These are phyloP conservation scores for Chalcis sispes DNA, from an alignment of 2,888 invertebrate genomes.

Conservation along the genomic window DNA sequence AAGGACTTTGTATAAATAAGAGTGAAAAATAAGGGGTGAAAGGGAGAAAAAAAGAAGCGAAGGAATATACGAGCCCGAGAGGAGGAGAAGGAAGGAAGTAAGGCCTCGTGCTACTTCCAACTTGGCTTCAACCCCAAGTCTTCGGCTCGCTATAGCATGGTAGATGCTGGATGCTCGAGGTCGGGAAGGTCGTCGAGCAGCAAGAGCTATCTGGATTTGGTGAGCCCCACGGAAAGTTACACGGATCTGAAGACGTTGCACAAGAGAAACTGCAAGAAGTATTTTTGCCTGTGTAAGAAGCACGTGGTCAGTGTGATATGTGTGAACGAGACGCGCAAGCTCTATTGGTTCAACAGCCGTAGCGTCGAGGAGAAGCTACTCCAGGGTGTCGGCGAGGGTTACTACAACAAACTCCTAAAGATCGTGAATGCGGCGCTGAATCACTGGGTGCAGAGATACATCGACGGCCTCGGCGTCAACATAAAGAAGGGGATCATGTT, in stretches of 20 bases:
- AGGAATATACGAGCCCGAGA: no score
- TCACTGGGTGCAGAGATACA: slow-evolving; percentile 71
- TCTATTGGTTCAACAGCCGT: slow-evolving; percentile 73
- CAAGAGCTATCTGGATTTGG: slow-evolving; percentile 67
- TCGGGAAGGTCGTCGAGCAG: slow-evolving; percentile 34
- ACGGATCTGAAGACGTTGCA: slow-evolving; percentile 70
- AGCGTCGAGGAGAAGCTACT: slow-evolving; percentile 73
- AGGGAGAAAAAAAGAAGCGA: background rate
- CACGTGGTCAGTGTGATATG: slow-evolving; percentile 74
- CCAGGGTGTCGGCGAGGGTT: slow-evolving; percentile 71
- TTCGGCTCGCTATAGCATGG: slow-evolving; percentile 40
- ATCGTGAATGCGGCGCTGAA: slow-evolving; percentile 70
- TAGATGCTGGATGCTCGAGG: slow-evolving; percentile 48
- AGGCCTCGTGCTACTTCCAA: no score
- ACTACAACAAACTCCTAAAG: slow-evolving; percentile 71
- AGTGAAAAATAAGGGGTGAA: background rate
- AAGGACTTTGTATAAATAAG: background rate
- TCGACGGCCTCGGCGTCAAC: slow-evolving; percentile 66
- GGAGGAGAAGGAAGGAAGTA: no score
- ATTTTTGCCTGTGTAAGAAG: slow-evolving; percentile 71
- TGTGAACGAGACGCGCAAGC: slow-evolving; percentile 71
- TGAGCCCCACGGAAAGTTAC: slow-evolving; percentile 69
- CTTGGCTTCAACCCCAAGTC: slow-evolving; percentile 30
- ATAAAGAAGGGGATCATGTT: slow-evolving; percentile 71
- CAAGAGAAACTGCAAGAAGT: slow-evolving; percentile 69